phyloP scores from a whole-genome alignment of 2,797 vertebrate genomes.

The Clarias pachynema region DNA sequence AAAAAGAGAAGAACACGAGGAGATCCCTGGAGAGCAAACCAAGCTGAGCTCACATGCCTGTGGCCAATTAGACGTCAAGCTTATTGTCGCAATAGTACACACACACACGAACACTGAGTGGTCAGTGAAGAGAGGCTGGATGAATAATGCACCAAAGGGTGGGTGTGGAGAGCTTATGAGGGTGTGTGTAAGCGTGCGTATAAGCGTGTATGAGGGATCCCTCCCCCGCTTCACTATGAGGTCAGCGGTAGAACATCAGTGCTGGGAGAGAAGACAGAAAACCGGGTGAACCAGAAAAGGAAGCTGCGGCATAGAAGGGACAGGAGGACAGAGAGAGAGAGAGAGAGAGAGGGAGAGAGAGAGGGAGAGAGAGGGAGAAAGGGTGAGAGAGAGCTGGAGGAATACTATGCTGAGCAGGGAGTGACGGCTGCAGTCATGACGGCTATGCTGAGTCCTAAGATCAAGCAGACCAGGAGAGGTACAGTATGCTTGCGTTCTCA shows the following conservation, averaged over 20 bases:
- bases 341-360: slow-evolving; percentile 63
- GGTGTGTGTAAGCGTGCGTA: slow-evolving; percentile 57
- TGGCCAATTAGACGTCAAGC: slow-evolving; percentile 62
- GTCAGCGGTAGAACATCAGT: slow-evolving; percentile 40
- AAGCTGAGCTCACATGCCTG: slow-evolving; percentile 40
- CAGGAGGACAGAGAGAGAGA: slow-evolving; percentile 48
- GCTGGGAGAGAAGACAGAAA: slow-evolving; percentile 32
- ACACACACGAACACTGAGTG: slow-evolving; percentile 19
- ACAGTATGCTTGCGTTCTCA: slow-evolving; percentile 59
- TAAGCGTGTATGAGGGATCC: slow-evolving; percentile 54
- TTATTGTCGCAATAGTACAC: slow-evolving; percentile 28
- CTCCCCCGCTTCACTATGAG: slow-evolving; percentile 46
- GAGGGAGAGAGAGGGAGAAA: slow-evolving; percentile 60
- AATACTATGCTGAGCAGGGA: slow-evolving; percentile 71
- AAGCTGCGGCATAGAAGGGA: slow-evolving; percentile 28
- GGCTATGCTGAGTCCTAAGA: slow-evolving; percentile 91
- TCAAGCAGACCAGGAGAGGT: slow-evolving; percentile 90
- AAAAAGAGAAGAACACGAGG: slow-evolving; percentile 23
- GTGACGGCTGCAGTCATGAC: slow-evolving; percentile 66
- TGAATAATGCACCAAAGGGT: slow-evolving; percentile 73
- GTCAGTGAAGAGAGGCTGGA: slow-evolving; percentile 54
- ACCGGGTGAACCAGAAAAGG: slow-evolving; percentile 7
- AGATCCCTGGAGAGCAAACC: slow-evolving; percentile 41
- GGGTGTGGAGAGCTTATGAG: slow-evolving; percentile 65
- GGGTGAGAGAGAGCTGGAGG: slow-evolving; percentile 62